Percentiles rank a stretch among this genome's conserved stretches.
Evolutionary conservation across 2,888 invertebrate genomes (phyloP).

Genomic region (Thalpophila matura): DNA sequence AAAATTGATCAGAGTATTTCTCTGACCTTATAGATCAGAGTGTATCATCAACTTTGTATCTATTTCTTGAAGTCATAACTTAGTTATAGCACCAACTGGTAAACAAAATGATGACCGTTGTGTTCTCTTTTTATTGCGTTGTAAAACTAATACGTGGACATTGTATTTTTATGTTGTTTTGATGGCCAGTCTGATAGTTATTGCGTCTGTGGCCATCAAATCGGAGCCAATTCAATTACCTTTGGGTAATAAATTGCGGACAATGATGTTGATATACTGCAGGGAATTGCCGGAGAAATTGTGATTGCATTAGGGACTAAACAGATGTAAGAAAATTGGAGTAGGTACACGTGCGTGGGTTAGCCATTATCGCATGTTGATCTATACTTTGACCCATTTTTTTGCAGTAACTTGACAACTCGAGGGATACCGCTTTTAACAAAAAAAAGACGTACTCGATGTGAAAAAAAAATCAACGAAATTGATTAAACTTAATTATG

Average conservation of each 20-base stretch:
- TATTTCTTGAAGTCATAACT: not conserved
- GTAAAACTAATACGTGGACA: slow-evolving; percentile 54
- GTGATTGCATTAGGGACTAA: slow-evolving; percentile 3
- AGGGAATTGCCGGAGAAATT: slow-evolving; percentile 10
- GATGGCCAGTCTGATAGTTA: slow-evolving; percentile 38
- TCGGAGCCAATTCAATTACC: slow-evolving; percentile 60
- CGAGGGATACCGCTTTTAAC: no score
- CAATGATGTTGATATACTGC: slow-evolving; percentile 36
- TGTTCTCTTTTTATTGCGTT: slow-evolving; percentile 40
- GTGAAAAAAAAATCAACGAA: no score
- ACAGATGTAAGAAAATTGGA: not conserved
- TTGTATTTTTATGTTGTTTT: slow-evolving; percentile 55
- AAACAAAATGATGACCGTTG: slow-evolving; percentile 42
- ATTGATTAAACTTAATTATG: no score
- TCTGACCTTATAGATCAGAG: no score
- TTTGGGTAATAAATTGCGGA: slow-evolving; percentile 40
- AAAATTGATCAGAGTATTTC: no score
- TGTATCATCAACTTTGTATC: not conserved
- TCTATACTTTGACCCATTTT: no score
- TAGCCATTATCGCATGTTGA: no score
- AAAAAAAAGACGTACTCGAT: no score
- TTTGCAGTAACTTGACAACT: no score
- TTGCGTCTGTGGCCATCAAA: slow-evolving; percentile 41
- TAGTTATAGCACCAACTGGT: slow-evolving; percentile 16
- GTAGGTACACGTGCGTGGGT: not conserved